Conservation (phyloP, 1,140 invertebrate genomes). For the Brachionus paranguensis region DNA sequence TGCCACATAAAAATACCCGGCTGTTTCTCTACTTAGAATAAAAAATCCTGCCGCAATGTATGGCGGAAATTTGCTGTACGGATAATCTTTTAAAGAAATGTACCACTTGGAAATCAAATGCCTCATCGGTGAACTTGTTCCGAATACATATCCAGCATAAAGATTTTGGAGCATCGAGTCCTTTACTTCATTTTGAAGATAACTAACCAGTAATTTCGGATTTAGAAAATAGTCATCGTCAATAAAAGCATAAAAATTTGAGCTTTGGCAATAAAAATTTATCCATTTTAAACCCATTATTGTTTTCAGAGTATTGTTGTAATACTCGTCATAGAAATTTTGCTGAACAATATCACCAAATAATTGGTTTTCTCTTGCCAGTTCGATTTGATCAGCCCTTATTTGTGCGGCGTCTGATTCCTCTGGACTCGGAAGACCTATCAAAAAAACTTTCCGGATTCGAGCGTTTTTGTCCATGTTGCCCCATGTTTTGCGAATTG, state of each 20-base stretch:
- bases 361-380: background rate
- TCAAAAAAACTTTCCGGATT: conserved; percentile 5
- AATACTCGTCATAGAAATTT: conserved; percentile 24
- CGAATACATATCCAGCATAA: conserved; percentile 31
- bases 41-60: conserved; percentile 36
- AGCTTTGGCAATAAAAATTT: background rate
- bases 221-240: conserved; percentile 34
- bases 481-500: conserved; percentile 38
- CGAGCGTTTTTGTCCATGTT: background rate
- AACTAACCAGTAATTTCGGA: conserved; percentile 7
- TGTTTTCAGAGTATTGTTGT: conserved; percentile 29
- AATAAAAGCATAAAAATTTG: conserved; percentile 32
- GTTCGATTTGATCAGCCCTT: background rate
- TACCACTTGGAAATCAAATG: conserved; percentile 19
- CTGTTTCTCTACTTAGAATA: conserved; percentile 14
- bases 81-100: conserved; percentile 35
- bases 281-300: conserved; percentile 29
- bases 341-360: conserved; percentile 30
- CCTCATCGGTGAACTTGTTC: background rate
- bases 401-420: background rate
- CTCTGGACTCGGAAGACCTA: background rate
- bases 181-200: background rate
- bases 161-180: background rate
- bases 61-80: conserved; percentile 29
- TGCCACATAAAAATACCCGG: conserved; percentile 7